Base-by-base conservation (phyloP, 2,113 vertebrate species). In the Zingel zingel region DNA sequence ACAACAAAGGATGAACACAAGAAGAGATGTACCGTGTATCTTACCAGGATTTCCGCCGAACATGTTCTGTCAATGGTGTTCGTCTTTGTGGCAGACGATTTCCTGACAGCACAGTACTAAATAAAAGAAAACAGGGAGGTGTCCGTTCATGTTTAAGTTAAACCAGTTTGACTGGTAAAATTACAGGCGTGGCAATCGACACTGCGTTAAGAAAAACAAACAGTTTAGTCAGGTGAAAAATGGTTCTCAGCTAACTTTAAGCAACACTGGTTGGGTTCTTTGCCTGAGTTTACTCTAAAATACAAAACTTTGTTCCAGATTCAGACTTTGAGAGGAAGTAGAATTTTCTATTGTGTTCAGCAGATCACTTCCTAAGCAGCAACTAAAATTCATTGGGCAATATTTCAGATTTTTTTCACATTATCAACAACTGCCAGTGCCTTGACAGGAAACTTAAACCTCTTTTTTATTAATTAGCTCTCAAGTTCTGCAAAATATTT, bases 101-200 rank as follows among this genome's bases (percentile, higher is more conserved):
- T 4, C 2, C 12, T 9, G 3, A 23, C 19, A 19, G 57, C 21
- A 0, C 30, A 21, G 45, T 27, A 0, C n/a, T 71, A 27, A 30
- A 53, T n/a, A 1, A 74, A 48, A 23, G 27, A 36, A 51, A 58
- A 63, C 19, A 75, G 74, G 69, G 77, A 1, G 68, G 68, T 0
- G 15, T 16, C 57, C 0, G 0, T 19, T 64, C 2, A 59, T 16
- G 5, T 57, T 62, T 14, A 51, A 53, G 67, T 9, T 6, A 9
- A 83, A 80, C 80, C 76, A 43, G 83, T 86, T 59, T 21, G 19
- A 69, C 63, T 2, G 6, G 14, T 25, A 12, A 16, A 4, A 33
- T 69, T 6, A 33, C 0, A 36, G 33, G 16, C 23, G 7, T 2
- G 1, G 6, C 9, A 15, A 63, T 36, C 12, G 3, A 11, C 21